Evolutionary conservation across 2,797 vertebrate species (phyloP).

Genomic region (Macrochelys suwanniensis): DNA sequence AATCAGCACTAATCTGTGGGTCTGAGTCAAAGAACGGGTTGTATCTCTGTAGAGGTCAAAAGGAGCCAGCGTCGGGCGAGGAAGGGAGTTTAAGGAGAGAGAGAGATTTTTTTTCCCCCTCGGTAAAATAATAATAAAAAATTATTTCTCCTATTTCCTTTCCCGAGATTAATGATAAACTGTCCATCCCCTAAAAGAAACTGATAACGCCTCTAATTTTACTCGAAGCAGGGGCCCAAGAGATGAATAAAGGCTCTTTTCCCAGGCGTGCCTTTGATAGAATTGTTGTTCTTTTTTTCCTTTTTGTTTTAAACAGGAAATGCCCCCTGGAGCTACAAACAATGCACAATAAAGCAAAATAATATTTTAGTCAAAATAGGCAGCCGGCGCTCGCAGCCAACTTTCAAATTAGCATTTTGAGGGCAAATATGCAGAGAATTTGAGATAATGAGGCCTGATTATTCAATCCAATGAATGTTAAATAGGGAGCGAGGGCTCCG

Average conservation of each 20-base stretch:
- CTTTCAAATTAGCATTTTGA: constrained; percentile 99
- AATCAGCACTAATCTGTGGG: not conserved
- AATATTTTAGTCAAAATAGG: constrained; percentile 88
- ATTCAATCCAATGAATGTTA: constrained; percentile 99
- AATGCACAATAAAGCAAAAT: constrained; percentile 85
- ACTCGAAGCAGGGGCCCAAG: constrained; percentile 83
- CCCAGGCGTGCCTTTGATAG: constrained; percentile 84
- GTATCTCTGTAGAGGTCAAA: constrained; percentile 24
- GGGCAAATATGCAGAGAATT: constrained; percentile 99
- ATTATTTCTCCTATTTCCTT: constrained; percentile 82
- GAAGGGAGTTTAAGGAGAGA: not conserved
- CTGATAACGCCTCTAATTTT: constrained; percentile 92
- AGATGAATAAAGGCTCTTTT: not conserved
- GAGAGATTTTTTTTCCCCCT: not conserved
- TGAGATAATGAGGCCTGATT: constrained; percentile 99
- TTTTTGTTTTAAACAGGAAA: constrained; percentile 77
- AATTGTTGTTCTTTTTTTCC: constrained; percentile 78
- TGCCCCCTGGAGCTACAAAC: constrained; percentile 90
- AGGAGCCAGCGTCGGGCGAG: not conserved
- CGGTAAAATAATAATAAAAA: constrained; percentile 68
- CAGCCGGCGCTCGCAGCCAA: constrained; percentile 94
- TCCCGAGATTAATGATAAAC: constrained; percentile 93
- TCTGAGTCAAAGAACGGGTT: not conserved
- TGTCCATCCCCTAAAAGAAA: constrained; percentile 89
- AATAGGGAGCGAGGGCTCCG: constrained; percentile 93